phyloP scores from a whole-genome alignment of 2,888 invertebrate genomes.

The Ophioninae sp. region DNA sequence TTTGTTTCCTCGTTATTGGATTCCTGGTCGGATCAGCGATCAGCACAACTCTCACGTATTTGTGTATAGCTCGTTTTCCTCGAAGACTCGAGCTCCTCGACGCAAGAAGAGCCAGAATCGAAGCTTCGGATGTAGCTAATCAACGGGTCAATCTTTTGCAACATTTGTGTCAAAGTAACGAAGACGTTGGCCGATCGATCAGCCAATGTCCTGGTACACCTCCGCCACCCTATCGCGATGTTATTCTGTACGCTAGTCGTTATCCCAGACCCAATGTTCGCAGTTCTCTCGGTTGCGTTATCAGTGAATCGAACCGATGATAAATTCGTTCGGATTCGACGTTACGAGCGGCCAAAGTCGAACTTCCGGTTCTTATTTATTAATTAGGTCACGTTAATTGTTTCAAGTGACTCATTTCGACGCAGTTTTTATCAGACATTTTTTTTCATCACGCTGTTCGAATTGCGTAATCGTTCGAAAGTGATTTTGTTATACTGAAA shows the following conservation, averaged over 20 bases:
- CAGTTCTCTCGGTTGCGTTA: not conserved
- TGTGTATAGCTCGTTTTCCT: conserved; percentile 69
- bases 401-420: no score
- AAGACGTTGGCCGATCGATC: conserved; percentile 53
- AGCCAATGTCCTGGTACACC: conserved; percentile 75
- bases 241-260: conserved; percentile 70
- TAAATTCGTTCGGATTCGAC: conserved; percentile 8
- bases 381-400: not conserved
- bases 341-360: no score
- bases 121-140: conserved; percentile 22
- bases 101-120: not conserved
- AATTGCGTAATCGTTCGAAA: not conserved
- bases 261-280: conserved; percentile 62
- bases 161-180: conserved; percentile 64
- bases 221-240: conserved; percentile 78
- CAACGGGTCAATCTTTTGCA: conserved; percentile 72
- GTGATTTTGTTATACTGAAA: not conserved
- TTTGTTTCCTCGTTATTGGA: conserved; percentile 72
- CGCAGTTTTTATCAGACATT: no score
- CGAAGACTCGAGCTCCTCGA: conserved; percentile 63
- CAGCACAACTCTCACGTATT: conserved; percentile 71
- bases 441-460: no score
- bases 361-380: not conserved
- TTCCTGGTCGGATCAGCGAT: conserved; percentile 72
- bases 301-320: conserved; percentile 15